phyloP scores from a whole-genome alignment of 2,797 vertebrate species.

The Poecilia velifera region DNA sequence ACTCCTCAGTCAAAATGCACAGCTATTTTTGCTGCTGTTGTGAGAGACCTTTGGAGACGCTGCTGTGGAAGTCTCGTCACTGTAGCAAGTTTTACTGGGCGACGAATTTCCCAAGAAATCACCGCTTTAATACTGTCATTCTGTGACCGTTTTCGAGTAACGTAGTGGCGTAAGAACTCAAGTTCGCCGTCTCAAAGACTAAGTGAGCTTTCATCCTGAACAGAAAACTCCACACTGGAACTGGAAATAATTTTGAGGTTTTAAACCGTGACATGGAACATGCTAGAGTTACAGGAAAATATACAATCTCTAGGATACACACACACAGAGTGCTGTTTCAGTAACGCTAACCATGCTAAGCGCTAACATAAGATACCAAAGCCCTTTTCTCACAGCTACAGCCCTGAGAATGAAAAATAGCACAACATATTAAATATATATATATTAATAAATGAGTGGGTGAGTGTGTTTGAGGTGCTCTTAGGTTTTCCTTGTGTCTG shows the following conservation, averaged over 20 bases:
- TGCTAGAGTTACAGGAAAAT: not conserved
- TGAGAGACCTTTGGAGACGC: not conserved
- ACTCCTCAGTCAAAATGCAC: not conserved
- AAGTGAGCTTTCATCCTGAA: too few relatives aligned
- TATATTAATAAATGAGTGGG: not conserved
- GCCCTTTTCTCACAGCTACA: not conserved
- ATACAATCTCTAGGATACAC: not conserved
- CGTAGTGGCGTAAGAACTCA: too few relatives aligned
- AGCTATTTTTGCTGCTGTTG: not conserved
- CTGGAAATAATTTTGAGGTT: not conserved
- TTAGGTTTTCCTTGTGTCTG: constrained; percentile 11
- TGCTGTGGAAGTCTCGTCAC: not conserved
- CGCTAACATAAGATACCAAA: not conserved
- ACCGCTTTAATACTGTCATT: too few relatives aligned
- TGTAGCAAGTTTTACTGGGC: too few relatives aligned
- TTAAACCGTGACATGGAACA: not conserved
- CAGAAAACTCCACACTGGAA: too few relatives aligned
- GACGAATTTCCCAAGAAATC: too few relatives aligned
- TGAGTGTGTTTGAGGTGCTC: constrained; percentile 5
- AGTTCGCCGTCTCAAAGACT: too few relatives aligned
- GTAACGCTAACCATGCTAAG: not conserved
- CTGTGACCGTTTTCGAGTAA: too few relatives aligned
- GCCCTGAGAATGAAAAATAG: not conserved
- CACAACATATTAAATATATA: not conserved
- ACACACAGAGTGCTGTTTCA: not conserved